Evolutionary conservation across 2,888 invertebrate genomes (phyloP), one percentile per base, ranked within the genome.

Genomic region (Spisula subtruncata): DNA sequence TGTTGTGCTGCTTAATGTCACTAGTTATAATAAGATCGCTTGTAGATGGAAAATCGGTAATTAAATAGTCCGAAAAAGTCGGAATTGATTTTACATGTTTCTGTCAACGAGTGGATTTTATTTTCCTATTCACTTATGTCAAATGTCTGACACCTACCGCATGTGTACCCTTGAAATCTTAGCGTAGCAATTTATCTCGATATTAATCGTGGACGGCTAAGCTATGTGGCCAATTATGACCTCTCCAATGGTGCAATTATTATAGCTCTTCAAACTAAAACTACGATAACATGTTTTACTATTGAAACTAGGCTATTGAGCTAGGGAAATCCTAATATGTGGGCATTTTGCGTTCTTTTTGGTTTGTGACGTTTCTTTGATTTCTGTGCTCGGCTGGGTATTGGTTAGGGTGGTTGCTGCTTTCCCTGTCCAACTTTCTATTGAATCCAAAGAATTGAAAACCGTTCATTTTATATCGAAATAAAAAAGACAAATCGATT

Each of bases 21-120:
- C 60, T 25, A 25, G 60, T 66, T n/a, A 60, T 60, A 66, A 25
- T 25, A 25, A 25, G 25, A 66, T n/a, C 20, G 25, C n/a, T 66
- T 25, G 25, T 25, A 66, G 60, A 20, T 6, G n/a, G 60, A 66
- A 66, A 66, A 25, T n/a, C 25, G 60, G 60, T 66, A 66, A 66
- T 66, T 66, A 66, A 66, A 66, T 66, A 66, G 60, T 6, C 60
- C 60, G 60, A 25, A 66, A 66, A 66, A 66, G 60, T 66, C 25
- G 25, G 60, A 66, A 66, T 66, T 66, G 60, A 66, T 66, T 66
- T 66, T 12, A 66, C 60, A 66, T 66, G 60, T 66, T n/a, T 66
- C 60, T 66, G 60, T 25, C 60, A 66, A 66, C 60, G n/a, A 66
- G 60, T 25, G 25, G 60, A 66, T 66, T 66, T 66, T n/a, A 66